These are phyloP conservation scores for Amorpha juglandis DNA, from an alignment of 2,888 invertebrate species.

Conservation along the genomic window DNA sequence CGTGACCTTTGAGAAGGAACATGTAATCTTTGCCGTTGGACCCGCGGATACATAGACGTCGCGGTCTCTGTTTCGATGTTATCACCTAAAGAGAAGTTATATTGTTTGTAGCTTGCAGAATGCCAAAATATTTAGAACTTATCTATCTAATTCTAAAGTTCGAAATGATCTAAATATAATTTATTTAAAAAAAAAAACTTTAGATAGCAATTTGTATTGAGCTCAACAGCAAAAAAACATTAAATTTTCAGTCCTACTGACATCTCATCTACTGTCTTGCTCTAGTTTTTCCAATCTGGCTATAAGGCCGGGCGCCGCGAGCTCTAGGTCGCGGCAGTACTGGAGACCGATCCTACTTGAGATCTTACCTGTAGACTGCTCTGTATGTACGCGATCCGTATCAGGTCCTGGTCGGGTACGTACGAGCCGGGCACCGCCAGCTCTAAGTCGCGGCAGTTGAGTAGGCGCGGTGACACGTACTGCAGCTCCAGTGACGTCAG, in stretches of 20 bases:
- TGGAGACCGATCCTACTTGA: not conserved
- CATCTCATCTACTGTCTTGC: too few relatives aligned
- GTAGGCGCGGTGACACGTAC: constrained; percentile 96
- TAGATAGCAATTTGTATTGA: too few relatives aligned
- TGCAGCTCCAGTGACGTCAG: constrained; percentile 95
- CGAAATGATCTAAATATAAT: too few relatives aligned
- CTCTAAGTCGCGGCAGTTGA: constrained; percentile 95
- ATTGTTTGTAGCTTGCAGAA: too few relatives aligned
- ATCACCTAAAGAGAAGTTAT: constrained; percentile 87
- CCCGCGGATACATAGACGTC: constrained; percentile 96
- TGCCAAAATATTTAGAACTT: too few relatives aligned
- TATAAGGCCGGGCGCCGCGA: too few relatives aligned
- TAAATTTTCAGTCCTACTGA: too few relatives aligned
- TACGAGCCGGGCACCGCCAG: constrained; percentile 99
- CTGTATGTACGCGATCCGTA: constrained; percentile 95
- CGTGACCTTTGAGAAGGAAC: constrained; percentile 99
- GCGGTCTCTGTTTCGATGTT: constrained; percentile 98
- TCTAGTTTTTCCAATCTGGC: too few relatives aligned
- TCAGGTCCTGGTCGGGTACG: constrained; percentile 94
- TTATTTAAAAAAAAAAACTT: too few relatives aligned
- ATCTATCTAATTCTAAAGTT: too few relatives aligned
- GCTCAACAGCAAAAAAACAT: too few relatives aligned
- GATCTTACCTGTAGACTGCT: constrained; percentile 91
- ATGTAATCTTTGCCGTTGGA: constrained; percentile 99
- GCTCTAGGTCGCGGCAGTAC: not conserved